Evolutionary conservation across 2,888 invertebrate genomes (phyloP), one percentile per base, ranked within the genome.

Genomic region (Trissoscelio sp.): DNA sequence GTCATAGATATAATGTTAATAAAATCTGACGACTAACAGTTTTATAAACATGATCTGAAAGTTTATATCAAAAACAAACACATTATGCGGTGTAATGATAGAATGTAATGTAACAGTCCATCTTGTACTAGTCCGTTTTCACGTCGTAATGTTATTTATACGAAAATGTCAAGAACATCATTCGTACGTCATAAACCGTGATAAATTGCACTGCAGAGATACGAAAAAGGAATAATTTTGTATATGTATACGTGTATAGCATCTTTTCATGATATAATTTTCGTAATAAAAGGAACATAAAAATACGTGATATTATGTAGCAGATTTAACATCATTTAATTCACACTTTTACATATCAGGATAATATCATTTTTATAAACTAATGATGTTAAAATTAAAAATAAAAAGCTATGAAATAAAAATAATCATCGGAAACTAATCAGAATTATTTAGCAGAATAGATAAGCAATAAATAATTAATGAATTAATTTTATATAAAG

Each of bases 121-220:
- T 55, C 39, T 51, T 74, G 57, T 66, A 57, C 44, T 44, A 44
- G 73, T 73, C 55, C 62, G 44, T 44, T 34, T 20, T 57, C 22
- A 22, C 24, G 7, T 3, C 16, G 34, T 67, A 34, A 67, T 51
- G 58, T 51, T 78, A 69, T 78, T 78, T 78, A 62, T 78, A 78
- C 39, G 55, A 70, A 69, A 55, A 62, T 70, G 77, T 78, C 78
- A 70, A 64, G 55, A 64, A 39, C 64, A 70, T 78, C 78, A 78
- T 78, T 78, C 70, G 48, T 64, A 70, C 37, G 64, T 70, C 70
- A 70, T 55, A 70, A 67, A 57, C 42, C 24, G 39, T 64, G 78
- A 70, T 64, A 70, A 78, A 78, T 78, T 22, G 53, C 62, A 46
- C 11, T 22, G 14, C 51, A 39, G 2, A 78, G 37, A 28, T 18